phyloP scores from a whole-genome alignment of 2,888 invertebrate genomes.

The Geophilus truncorum region DNA sequence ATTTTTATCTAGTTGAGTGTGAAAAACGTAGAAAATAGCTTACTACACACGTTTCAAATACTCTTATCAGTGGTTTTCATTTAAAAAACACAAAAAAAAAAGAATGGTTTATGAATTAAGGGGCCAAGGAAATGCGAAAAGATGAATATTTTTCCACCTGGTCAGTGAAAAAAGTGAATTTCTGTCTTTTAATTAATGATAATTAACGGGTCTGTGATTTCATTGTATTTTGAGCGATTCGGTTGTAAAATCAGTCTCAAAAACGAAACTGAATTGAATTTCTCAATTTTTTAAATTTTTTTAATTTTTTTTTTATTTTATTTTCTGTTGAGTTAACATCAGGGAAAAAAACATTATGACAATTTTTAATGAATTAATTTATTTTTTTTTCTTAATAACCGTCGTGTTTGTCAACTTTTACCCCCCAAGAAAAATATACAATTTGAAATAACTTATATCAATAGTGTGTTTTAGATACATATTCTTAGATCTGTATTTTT shows the following conservation, averaged over 20 bases:
- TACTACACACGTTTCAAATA: no score
- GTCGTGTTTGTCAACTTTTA: neutral
- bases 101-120: neutral
- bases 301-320: neutral
- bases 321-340: neutral
- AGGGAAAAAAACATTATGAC: neutral
- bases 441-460: neutral
- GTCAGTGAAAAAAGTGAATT: neutral
- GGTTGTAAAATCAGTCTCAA: no score
- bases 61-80: neutral
- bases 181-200: neutral
- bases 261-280: neutral
- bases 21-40: neutral
- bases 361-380: neutral
- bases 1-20: neutral
- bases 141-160: constrained; percentile 1
- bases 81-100: neutral
- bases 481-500: neutral
- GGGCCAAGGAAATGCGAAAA: neutral
- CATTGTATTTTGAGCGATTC: neutral
- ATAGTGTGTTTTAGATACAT: neutral
- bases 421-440: neutral
- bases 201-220: constrained; percentile 1
- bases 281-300: neutral
- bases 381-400: neutral